Evolutionary conservation across 2,113 vertebrate genomes (phyloP).

Genomic region (Notothenia rossii): DNA sequence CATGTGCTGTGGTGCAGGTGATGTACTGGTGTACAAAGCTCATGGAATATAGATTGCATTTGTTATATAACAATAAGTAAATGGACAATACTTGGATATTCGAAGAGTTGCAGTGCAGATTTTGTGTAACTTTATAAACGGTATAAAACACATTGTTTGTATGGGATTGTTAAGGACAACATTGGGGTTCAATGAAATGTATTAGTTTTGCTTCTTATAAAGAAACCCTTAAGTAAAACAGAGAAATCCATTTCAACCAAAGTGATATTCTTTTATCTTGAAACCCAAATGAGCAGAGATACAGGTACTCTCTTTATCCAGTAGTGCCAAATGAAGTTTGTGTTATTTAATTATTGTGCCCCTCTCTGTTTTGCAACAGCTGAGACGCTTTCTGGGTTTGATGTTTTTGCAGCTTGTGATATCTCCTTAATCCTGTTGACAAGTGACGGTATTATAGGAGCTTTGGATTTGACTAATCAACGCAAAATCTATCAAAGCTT

Average conservation of each 20-base stretch:
- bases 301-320: neutral
- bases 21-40: neutral
- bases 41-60: neutral
- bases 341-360: neutral
- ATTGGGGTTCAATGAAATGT: neutral
- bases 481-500: slow-evolving; percentile 67
- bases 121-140: neutral
- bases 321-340: neutral
- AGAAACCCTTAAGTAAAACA: neutral
- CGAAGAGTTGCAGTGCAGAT: neutral
- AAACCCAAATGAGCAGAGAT: neutral
- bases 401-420: slow-evolving; percentile 33
- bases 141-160: neutral
- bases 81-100: neutral
- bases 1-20: neutral
- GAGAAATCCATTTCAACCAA: neutral
- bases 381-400: slow-evolving; percentile 13
- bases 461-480: slow-evolving; percentile 52
- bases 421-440: slow-evolving; percentile 47
- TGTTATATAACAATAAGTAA: too few relatives aligned
- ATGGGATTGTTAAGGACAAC: neutral
- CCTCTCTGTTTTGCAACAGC: slow-evolving; percentile 19
- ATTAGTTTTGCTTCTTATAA: neutral
- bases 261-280: neutral
- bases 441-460: slow-evolving; percentile 33